Evolutionary conservation across 1,140 invertebrate genomes (phyloP), one percentile per base, ranked within the genome.

Genomic region (Holotrichia oblita): DNA sequence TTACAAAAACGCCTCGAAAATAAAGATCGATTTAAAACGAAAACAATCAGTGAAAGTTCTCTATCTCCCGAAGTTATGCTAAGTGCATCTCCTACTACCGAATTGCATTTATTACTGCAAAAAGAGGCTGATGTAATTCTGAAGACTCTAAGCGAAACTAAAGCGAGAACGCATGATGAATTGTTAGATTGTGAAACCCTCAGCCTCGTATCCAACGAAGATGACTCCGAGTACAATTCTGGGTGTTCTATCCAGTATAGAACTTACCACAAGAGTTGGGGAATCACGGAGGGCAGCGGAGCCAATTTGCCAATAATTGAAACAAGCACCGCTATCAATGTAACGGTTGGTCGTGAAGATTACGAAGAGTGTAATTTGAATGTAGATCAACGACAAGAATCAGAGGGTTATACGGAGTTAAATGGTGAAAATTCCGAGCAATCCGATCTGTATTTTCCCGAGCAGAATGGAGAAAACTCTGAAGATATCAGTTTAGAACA

Each of bases 201-300:
- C 14, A 93, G 90, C 81, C 84, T 93, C 34, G 92, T 93, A 0
- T 93, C 93, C 10, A 93, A 93, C 82, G 91, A 92, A 75, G 89
- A 88, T n/a, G 89, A 91, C 75, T 87, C 88, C 2, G 88, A 90
- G 78, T 83, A 84, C 41, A 87, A 84, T 84, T 85, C 81, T 85
- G 76, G 84, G 81, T 77, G 85, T 85, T 86, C 86, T 85, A 75
- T 85, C 81, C 82, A 86, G 80, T 82, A 87, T 85, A 82, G 87
- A 86, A 81, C 83, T 83, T 82, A 86, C 81, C 84, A 85, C 81
- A 87, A 86, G 82, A 86, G 83, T 84, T 84, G 84, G 82, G 82
- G 84, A 42, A 44, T 76, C 76, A 79, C 73, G 4, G 27, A 34
- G 27, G 4, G 27, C 73, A 14, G 17, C 34, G 34, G 40, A 2